Base-by-base conservation (phyloP, 2,888 invertebrate genomes). In the Timema podura region DNA sequence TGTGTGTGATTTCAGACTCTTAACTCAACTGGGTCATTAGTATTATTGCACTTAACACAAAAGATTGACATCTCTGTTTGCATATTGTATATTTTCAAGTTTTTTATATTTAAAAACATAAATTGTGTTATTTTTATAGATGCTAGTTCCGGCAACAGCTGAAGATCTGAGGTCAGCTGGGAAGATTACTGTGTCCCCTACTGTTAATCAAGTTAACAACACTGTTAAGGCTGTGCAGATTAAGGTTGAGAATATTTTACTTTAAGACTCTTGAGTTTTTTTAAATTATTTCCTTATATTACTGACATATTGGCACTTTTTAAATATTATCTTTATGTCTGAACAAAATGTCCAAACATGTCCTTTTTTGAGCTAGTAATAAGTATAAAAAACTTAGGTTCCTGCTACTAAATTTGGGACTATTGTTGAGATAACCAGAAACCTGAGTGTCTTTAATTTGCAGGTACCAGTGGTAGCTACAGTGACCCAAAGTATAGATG, bases 131-230 rank as follows among this genome's bases (percentile, higher is more conserved):
- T 71, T 48, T 47, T 71, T 68, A 30, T 76, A 90, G 87, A 86
- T 89, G 84, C 78, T 91, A 74, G 88, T 90, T 9, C 89, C 90
- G 0, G 90, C 90, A 0, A 89, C 89, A 9, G 88, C 89, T 2
- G 89, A 89, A 76, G 90, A 90, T 79, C 80, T 90, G 54, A 85
- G 87, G 77, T 83, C 85, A 70, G 86, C 88, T 49, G 89, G 89
- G 0, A 88, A 88, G 79, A 87, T 90, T 71, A 82, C 84, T 6
- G 76, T 84, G 8, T 75, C 75, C 44, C 75, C 74, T 64, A 74
- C 68, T 65, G 73, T 67, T 72, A 71, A 71, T 70, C 64, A 73
- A 72, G 16, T 72, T 71, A 69, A 73, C 74, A 73, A 68, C 9
- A 15, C 30, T n/a, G 81, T 83, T 0, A 81, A 81, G 73, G 79